A percentile compares a stretch with the other conserved stretches of the same genome.
These are phyloP conservation scores for Leptinotarsa undecemlineata DNA, from an alignment of 1,140 invertebrate species.

Conservation along the genomic window DNA sequence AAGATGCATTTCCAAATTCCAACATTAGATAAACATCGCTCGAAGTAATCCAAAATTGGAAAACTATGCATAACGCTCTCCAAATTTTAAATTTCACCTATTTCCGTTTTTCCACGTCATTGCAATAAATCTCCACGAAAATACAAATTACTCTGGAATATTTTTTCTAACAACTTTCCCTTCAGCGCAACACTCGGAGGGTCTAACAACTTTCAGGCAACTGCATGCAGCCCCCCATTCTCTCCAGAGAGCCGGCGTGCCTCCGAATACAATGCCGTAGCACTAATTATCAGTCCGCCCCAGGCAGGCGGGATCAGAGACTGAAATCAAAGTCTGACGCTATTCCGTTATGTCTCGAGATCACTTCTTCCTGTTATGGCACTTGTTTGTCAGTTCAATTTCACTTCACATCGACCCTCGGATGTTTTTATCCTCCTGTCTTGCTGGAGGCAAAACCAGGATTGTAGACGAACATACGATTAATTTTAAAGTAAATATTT, in stretches of 20 bases:
- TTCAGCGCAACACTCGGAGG: background rate
- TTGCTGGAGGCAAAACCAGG: background rate
- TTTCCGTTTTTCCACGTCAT: too few species aligned
- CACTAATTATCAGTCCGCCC: background rate
- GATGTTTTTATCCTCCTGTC: background rate
- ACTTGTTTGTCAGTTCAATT: slow-evolving; percentile 8
- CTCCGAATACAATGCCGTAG: slow-evolving; percentile 2
- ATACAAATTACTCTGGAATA: background rate
- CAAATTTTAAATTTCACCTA: too few species aligned
- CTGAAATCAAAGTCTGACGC: background rate
- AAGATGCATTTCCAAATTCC: too few species aligned
- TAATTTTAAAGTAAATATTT: background rate
- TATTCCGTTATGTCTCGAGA: background rate
- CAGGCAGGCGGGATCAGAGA: background rate
- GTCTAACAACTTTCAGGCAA: background rate
- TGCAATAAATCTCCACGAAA: background rate
- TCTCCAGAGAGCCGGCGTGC: slow-evolving; percentile 1
- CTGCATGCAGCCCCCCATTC: background rate
- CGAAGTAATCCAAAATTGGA: too few species aligned
- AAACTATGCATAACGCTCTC: too few species aligned
- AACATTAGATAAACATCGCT: too few species aligned
- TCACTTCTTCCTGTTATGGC: slow-evolving; percentile 5
- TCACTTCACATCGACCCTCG: slow-evolving; percentile 1
- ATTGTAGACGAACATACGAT: background rate
- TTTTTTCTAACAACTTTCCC: background rate